Evolutionary conservation across 2,888 invertebrate genomes (phyloP).

Genomic region (Prenolepis imparis): DNA sequence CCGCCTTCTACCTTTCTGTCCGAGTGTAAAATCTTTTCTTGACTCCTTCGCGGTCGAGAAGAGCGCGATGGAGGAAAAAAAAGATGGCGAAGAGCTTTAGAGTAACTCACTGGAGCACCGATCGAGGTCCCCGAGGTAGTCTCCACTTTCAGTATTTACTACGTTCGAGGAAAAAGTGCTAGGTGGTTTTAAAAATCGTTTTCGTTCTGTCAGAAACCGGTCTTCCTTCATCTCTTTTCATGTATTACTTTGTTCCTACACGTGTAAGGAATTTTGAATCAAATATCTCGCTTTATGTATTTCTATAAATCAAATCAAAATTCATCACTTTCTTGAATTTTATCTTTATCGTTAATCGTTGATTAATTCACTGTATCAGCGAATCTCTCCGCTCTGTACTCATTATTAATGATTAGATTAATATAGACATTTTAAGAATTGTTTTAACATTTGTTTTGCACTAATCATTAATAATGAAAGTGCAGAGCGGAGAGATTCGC

Average conservation of each 20-base stretch:
- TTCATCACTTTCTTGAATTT: not conserved
- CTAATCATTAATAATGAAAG: not conserved
- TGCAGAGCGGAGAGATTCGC: not conserved
- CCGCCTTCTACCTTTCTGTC: conserved; percentile 66
- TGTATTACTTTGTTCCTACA: conserved; percentile 58
- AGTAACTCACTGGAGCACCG: conserved; percentile 70
- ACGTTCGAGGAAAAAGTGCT: conserved; percentile 69
- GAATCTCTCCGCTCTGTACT: not conserved
- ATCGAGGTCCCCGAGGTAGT: conserved; percentile 72
- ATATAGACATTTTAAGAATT: not conserved
- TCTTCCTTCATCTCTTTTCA: conserved; percentile 61
- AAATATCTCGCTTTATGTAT: conserved; percentile 62
- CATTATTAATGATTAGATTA: not conserved
- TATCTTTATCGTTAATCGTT: not conserved
- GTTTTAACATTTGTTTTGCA: not conserved
- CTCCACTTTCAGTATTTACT: conserved; percentile 76
- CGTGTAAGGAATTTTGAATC: conserved; percentile 63
- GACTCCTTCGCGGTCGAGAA: conserved; percentile 71
- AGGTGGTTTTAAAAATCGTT: conserved; percentile 67
- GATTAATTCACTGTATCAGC: not conserved
- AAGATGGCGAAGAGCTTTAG: conserved; percentile 69
- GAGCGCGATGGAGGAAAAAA: conserved; percentile 19
- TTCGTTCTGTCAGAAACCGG: conserved; percentile 64
- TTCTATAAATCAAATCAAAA: conserved; percentile 23
- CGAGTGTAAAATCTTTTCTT: conserved; percentile 76